Conservation (phyloP, 1,140 invertebrate genomes). For the Philotrypesis tridentata region DNA sequence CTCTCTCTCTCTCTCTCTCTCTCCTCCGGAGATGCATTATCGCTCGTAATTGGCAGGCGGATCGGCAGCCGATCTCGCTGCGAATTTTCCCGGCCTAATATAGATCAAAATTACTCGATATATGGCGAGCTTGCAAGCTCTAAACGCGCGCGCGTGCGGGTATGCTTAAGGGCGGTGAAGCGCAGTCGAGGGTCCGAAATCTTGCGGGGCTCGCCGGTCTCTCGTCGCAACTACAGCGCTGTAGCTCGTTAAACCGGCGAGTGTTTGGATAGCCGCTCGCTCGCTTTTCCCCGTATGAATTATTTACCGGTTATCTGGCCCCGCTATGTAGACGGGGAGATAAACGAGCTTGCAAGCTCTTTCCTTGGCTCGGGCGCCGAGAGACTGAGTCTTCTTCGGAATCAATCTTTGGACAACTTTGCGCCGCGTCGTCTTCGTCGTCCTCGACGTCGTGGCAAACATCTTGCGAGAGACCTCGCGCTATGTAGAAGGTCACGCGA, state of each 20-base stretch:
- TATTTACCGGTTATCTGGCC: slow-evolving; percentile 40
- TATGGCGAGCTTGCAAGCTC: too few relatives aligned
- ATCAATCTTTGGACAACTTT: slow-evolving; percentile 37
- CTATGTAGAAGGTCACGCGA: too few relatives aligned
- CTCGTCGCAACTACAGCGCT: background rate
- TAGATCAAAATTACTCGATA: slow-evolving; percentile 17
- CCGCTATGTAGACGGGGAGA: background rate
- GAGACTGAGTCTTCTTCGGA: background rate
- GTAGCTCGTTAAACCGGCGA: slow-evolving; percentile 35
- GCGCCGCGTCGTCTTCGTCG: background rate
- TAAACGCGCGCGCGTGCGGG: too few relatives aligned
- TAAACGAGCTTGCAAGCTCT: background rate
- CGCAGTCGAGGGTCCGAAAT: background rate
- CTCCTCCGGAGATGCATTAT: slow-evolving; percentile 11
- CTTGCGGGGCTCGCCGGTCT: background rate
- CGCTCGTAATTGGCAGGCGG: slow-evolving; percentile 14
- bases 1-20: too few relatives aligned
- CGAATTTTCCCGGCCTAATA: background rate
- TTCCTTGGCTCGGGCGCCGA: background rate
- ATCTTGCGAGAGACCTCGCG: too few relatives aligned
- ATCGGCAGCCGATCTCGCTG: too few relatives aligned
- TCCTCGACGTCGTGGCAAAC: background rate
- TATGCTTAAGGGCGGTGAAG: too few relatives aligned
- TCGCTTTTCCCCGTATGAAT: slow-evolving; percentile 26
- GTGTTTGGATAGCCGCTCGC: slow-evolving; percentile 30